These are phyloP conservation scores for Eunapius fragilis DNA, from an alignment of 37 sponge, comb jelly and placozoan genomes.

Conservation along the genomic window DNA sequence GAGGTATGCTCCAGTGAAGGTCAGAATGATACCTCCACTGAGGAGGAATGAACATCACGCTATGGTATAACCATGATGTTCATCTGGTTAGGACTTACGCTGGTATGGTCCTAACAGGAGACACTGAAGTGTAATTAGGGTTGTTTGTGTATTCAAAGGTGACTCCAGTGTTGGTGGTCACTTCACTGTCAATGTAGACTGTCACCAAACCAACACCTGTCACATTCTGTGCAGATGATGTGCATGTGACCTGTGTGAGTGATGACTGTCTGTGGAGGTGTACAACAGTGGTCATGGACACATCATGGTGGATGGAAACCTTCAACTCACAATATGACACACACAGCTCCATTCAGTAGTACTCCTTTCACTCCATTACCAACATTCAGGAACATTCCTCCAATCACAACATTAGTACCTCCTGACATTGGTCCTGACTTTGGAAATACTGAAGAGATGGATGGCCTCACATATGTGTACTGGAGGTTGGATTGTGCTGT, in stretches of 20 bases:
- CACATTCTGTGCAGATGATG: constrained; percentile 1
- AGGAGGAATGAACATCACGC: not conserved
- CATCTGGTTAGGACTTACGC: constrained; percentile 28
- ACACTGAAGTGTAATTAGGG: constrained; percentile 36
- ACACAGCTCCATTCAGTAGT: constrained; percentile 25
- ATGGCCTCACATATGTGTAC: constrained; percentile 22
- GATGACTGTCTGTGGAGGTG: not conserved
- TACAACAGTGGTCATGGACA: not conserved
- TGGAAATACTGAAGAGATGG: constrained; percentile 50
- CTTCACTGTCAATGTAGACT: constrained; percentile 27
- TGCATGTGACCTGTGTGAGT: constrained; percentile 8
- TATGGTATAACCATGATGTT: not conserved
- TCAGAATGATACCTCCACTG: constrained; percentile 61
- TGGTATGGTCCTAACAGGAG: constrained; percentile 31
- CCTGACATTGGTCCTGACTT: constrained; percentile 79
- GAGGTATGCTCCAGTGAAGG: constrained; percentile 49
- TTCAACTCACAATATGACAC: not conserved
- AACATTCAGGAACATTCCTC: constrained; percentile 62
- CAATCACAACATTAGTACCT: constrained; percentile 61
- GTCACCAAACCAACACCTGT: constrained; percentile 2
- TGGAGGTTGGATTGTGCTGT: not conserved
- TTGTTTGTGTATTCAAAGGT: constrained; percentile 30
- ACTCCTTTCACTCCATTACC: constrained; percentile 50
- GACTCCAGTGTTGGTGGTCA: constrained; percentile 2
- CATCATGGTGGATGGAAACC: not conserved